phyloP scores from a whole-genome alignment of 1,140 invertebrate species.

The Sinella curviseta region DNA sequence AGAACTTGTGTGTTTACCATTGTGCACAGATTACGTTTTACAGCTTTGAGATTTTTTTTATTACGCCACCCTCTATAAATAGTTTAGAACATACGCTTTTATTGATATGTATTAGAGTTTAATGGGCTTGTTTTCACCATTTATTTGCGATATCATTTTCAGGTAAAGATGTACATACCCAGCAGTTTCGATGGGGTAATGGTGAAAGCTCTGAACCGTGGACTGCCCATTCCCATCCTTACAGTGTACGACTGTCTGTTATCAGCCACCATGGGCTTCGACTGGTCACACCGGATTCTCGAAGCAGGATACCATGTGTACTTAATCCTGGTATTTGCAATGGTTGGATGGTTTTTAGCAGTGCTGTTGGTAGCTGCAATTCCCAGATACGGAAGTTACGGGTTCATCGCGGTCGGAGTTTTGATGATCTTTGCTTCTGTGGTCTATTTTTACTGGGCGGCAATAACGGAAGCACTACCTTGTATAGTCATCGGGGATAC shows the following conservation, averaged over 20 bases:
- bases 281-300: conserved; percentile 45
- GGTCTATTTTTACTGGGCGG: conserved; percentile 47
- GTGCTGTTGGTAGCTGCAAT: conserved; percentile 41
- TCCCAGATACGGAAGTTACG: conserved; percentile 44
- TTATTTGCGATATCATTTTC: not conserved
- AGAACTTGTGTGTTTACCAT: too few species aligned
- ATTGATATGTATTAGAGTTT: too few species aligned
- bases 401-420: conserved; percentile 43
- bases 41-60: too few species aligned
- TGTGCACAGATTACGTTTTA: too few species aligned
- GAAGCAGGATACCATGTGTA: conserved; percentile 47
- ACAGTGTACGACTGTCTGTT: conserved; percentile 39
- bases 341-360: conserved; percentile 41
- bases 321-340: conserved; percentile 37
- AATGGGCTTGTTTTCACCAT: not conserved
- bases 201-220: conserved; percentile 27
- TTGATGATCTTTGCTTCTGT: conserved; percentile 38
- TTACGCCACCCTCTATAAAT: too few species aligned
- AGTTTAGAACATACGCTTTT: too few species aligned
- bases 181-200: conserved; percentile 34
- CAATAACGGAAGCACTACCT: conserved; percentile 33
- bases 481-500: conserved; percentile 44
- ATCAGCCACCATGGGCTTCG: conserved; percentile 35
- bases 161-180: conserved; percentile 33
- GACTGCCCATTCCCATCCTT: conserved; percentile 45